Conservation (phyloP, 2,113 vertebrate genomes). For the Aspidoscelis tigris region DNA sequence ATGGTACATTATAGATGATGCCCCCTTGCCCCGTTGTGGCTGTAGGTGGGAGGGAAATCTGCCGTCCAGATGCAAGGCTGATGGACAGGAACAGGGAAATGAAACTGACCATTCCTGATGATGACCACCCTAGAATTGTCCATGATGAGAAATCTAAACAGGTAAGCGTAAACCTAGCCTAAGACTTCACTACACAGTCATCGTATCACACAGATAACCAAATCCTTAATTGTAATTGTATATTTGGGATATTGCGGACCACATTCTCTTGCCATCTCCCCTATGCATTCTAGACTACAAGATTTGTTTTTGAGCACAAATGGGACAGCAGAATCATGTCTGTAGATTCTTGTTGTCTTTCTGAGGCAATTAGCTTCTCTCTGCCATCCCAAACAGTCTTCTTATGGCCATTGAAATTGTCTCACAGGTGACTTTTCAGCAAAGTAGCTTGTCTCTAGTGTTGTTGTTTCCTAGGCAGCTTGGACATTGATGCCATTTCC, state of each 20-base stretch:
- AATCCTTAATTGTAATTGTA: neutral
- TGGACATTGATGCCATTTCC: constrained; percentile 54
- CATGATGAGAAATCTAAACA: no score
- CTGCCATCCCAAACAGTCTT: neutral
- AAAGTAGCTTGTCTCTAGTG: constrained; percentile 33
- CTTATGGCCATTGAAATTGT: neutral
- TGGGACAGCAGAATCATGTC: neutral
- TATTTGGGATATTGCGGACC: neutral
- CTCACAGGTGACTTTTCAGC: neutral
- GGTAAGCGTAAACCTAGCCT: no score
- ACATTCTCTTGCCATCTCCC: neutral
- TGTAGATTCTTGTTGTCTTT: neutral
- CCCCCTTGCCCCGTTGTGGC: no score
- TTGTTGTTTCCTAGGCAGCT: constrained; percentile 35
- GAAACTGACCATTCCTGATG: no score
- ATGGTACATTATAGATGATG: no score
- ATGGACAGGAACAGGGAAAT: no score
- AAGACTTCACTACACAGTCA: neutral
- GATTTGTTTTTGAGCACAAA: neutral
- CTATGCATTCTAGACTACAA: neutral
- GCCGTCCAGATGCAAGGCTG: no score
- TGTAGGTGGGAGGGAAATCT: no score
- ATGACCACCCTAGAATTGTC: no score
- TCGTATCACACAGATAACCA: neutral
- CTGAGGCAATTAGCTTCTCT: neutral